A percentile compares a stretch with the other conserved stretches of the same genome.
phyloP scores from a whole-genome alignment of 2,113 vertebrate species.

The Leptodactylus fuscus region DNA sequence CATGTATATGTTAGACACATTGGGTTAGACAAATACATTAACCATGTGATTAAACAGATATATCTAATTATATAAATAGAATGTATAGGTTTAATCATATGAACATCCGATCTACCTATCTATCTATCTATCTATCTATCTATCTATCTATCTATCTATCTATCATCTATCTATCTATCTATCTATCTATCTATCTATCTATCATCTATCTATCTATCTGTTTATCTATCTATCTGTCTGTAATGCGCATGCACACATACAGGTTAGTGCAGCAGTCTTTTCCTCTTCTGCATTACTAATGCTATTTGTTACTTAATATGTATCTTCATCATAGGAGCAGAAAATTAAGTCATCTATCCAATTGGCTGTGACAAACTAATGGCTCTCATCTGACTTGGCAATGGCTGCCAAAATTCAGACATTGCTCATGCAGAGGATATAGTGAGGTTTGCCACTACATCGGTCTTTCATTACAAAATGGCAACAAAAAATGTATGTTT shows the following conservation, averaged over 20 bases:
- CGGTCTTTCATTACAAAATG: not conserved
- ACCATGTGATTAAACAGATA: no score
- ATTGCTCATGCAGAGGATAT: not conserved
- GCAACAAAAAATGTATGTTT: not conserved
- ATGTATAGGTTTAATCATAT: no score
- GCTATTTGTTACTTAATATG: not conserved
- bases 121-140: no score
- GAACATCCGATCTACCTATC: not conserved
- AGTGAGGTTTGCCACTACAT: not conserved
- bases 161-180: no score
- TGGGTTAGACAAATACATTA: no score
- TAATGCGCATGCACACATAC: not conserved
- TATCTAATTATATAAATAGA: no score
- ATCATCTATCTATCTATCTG: no score
- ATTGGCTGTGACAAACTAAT: not conserved
- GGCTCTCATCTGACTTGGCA: not conserved
- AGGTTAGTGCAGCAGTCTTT: not conserved
- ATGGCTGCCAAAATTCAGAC: no score
- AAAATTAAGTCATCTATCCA: constrained; percentile 2
- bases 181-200: no score
- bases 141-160: no score
- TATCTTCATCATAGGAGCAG: not conserved
- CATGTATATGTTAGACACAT: no score
- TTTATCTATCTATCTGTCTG: not conserved
- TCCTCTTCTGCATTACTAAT: not conserved